Conservation (phyloP, 2,113 vertebrate genomes). For the Megalops atlanticus region DNA sequence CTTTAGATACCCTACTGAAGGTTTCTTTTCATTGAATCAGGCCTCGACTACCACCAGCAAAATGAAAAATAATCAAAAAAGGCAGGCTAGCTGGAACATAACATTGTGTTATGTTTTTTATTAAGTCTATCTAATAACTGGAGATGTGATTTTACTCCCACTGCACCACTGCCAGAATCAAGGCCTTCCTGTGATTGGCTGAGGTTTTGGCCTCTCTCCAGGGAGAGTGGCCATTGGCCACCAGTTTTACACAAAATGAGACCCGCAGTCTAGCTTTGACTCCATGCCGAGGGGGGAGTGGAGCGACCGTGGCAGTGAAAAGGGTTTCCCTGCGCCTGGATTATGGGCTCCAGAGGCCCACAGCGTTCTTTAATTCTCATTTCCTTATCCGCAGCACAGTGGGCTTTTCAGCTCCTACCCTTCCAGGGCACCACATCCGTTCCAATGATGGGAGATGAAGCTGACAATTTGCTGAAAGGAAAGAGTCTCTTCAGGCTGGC, state of each 20-base stretch:
- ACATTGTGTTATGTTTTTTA: neutral
- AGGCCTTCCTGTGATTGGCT: neutral
- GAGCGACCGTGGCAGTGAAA: neutral
- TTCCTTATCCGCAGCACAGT: neutral
- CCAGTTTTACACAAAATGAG: neutral
- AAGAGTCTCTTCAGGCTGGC: constrained; percentile 11
- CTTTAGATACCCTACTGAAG: neutral
- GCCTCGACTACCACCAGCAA: too few species aligned
- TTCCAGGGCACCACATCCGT: neutral
- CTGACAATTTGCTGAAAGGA: neutral
- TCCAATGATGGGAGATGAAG: neutral
- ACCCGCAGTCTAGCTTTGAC: neutral
- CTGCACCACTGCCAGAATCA: neutral
- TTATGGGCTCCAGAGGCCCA: neutral
- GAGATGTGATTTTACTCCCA: neutral
- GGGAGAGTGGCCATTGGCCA: neutral
- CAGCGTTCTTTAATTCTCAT: constrained; percentile 1
- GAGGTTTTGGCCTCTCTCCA: neutral
- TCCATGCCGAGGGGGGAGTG: neutral
- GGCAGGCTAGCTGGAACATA: neutral
- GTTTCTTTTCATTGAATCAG: too few species aligned
- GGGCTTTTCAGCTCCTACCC: neutral
- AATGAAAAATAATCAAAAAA: too few species aligned
- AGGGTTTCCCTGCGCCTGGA: neutral
- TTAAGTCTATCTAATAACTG: constrained; percentile 10